A percentile compares a stretch with the other conserved stretches of the same genome.
Evolutionary conservation across 1,140 invertebrate genomes (phyloP).

Genomic region (Cyphomyrmex costatus): DNA sequence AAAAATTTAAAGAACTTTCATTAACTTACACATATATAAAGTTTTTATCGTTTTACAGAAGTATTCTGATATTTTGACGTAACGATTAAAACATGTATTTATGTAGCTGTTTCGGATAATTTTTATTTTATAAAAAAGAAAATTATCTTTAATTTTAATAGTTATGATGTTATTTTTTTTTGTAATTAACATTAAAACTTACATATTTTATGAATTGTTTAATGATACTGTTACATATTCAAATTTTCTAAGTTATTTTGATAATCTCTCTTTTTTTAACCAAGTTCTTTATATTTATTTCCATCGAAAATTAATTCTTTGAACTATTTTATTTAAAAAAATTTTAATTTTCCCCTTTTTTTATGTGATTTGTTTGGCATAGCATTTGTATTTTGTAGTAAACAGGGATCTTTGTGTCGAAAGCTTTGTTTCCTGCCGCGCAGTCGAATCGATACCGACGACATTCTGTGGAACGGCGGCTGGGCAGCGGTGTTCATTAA

Average conservation of each 20-base stretch:
- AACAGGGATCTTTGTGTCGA: constrained; percentile 20
- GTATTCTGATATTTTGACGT: background rate
- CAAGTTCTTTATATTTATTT: background rate
- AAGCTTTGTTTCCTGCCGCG: constrained; percentile 61
- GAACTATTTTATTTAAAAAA: background rate
- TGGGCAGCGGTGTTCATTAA: constrained; percentile 73
- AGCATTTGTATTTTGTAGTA: constrained; percentile 11
- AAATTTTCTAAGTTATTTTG: background rate
- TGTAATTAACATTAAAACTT: background rate
- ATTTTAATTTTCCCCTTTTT: background rate
- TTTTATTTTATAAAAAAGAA: background rate
- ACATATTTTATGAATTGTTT: background rate
- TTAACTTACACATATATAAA: background rate
- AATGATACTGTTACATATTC: background rate
- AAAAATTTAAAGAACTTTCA: background rate
- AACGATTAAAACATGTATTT: background rate
- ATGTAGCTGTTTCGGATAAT: background rate
- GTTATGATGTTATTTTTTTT: background rate
- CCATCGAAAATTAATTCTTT: background rate
- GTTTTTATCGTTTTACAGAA: background rate
- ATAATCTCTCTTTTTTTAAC: background rate
- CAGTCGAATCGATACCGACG: constrained; percentile 72
- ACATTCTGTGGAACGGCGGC: constrained; percentile 59
- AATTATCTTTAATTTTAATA: background rate
- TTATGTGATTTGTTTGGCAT: background rate